A percentile compares a stretch with the other conserved stretches of the same genome.
phyloP scores from a whole-genome alignment of 2,888 invertebrate species.

The Brenthis hecate region DNA sequence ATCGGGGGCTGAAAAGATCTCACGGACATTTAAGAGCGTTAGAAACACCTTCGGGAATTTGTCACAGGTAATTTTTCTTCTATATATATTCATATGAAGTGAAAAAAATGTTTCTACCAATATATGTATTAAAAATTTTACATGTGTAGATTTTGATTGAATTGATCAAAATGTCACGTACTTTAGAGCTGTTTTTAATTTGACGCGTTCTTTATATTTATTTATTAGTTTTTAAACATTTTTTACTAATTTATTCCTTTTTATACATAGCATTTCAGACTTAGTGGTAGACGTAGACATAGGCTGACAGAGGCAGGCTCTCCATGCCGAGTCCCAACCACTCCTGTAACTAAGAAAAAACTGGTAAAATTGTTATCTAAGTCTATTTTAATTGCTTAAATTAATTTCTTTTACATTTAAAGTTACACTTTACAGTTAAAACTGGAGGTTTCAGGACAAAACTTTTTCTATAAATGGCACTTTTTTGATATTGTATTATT shows the following conservation, averaged over 20 bases:
- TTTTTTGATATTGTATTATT: too few species aligned
- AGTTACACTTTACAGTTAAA: too few species aligned
- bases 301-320: constrained; percentile 70
- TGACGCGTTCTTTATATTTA: background rate
- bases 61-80: constrained; percentile 80
- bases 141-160: too few species aligned
- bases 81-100: background rate
- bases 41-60: constrained; percentile 85
- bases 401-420: too few species aligned
- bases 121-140: too few species aligned
- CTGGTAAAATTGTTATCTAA: constrained; percentile 50
- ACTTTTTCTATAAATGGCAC: too few species aligned
- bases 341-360: constrained; percentile 74
- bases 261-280: constrained; percentile 66
- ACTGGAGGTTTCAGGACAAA: too few species aligned
- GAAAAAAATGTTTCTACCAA: background rate
- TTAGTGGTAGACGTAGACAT: constrained; percentile 71
- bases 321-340: constrained; percentile 69
- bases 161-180: too few species aligned
- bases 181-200: too few species aligned
- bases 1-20: constrained; percentile 85
- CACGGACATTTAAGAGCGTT: constrained; percentile 85
- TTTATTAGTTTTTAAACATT: background rate
- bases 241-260: background rate
- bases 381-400: too few species aligned